Evolutionary conservation across 2,113 vertebrate genomes (phyloP), one percentile per base, ranked within the genome.

Genomic region (Tenebrosternarchus preto): DNA sequence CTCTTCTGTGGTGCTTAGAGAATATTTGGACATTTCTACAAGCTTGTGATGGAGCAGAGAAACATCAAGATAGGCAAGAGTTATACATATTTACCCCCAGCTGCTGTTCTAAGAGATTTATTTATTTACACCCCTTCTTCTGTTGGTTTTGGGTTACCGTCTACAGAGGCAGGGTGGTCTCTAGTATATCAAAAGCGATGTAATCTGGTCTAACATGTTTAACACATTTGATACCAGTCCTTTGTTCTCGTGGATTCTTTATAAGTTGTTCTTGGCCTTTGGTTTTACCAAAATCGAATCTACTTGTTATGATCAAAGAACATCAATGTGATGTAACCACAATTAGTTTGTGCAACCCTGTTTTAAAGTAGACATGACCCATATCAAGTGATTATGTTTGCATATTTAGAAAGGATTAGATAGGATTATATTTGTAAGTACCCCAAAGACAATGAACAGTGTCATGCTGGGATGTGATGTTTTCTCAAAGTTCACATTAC

Each of bases 251-350:
- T 7, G n/a, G n/a, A 36, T 36, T 36, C 36, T 36, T 4, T 36
- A 36, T 36, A 36, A 7, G 3, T 36, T 36, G 36, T 36, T 36
- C 36, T 0, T 22, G 2, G 4, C 29, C 55, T 33, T 73, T 64
- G 56, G 12, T 31, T 80, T 43, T 5, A 73, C 12, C n/a, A 4
- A n/a, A 73, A 73, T 12, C 2, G 33, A 12, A 73, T 80, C 61
- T 73, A 27, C 78, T 73, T 72, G 22, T 57, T 39, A 56, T 29
- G 15, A 25, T 66, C 68, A 79, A 73, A 55, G 19, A 39, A 20
- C 29, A 33, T 80, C 60, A 73, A 66, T 36, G 70, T 39, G 78
- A 80, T 73, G 31, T 27, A 5, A 55, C 43, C 77, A 61, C 25
- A 22, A 61, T 63, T 73, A 39, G 15, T 59, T 33, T 64, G 12